These are phyloP conservation scores for Isurus oxyrinchus DNA, from an alignment of 2,113 vertebrate species.

Conservation along the genomic window DNA sequence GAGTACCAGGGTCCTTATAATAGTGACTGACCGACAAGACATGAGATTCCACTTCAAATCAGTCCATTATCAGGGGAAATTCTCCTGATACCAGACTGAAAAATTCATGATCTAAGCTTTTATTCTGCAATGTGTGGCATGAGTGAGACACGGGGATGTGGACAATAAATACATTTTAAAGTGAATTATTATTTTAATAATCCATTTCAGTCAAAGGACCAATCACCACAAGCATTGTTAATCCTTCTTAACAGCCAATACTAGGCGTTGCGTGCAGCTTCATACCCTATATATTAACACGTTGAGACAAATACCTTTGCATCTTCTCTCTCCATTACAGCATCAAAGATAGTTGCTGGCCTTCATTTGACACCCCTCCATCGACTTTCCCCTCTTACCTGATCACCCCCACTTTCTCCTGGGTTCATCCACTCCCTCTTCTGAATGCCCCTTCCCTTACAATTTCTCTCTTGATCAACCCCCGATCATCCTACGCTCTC, in stretches of 20 bases:
- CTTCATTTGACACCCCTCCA: not conserved
- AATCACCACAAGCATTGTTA: not conserved
- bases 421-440: not conserved
- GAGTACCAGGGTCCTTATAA: slow-evolving; percentile 41
- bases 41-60: not conserved
- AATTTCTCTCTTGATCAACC: not conserved
- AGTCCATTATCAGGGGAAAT: not conserved
- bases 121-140: not conserved
- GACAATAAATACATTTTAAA: not conserved
- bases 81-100: not conserved
- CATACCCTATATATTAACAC: not conserved
- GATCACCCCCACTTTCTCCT: not conserved
- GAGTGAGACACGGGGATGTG: not conserved
- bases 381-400: not conserved
- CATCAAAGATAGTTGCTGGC: not conserved
- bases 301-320: not conserved
- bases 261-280: not conserved
- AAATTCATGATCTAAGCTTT: not conserved
- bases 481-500: not conserved
- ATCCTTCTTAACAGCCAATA: not conserved
- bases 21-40: not conserved
- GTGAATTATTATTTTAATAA: not conserved
- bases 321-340: not conserved
- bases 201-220: not conserved
- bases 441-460: not conserved